Evolutionary conservation across 2,888 invertebrate genomes (phyloP).

Genomic region (Eucriotettix oculatus): DNA sequence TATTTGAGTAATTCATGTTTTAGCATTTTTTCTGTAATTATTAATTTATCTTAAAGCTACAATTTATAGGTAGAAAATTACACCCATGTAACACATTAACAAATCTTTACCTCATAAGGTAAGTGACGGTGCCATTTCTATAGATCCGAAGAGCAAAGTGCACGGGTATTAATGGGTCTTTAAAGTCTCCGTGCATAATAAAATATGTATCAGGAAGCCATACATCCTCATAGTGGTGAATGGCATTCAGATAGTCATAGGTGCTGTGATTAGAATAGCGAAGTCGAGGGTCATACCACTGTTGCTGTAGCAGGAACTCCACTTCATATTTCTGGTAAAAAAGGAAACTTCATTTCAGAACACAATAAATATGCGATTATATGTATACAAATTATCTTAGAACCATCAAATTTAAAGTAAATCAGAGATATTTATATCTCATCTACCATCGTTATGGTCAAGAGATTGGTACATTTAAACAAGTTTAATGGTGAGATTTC

Average conservation of each 20-base stretch:
- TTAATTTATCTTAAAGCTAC: neutral
- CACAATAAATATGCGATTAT: no score
- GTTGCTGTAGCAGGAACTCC: constrained; percentile 83
- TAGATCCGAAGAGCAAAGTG: constrained; percentile 85
- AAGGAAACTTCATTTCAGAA: constrained; percentile 1
- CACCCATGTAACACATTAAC: neutral
- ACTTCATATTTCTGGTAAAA: constrained; percentile 81
- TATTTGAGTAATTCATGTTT: no score
- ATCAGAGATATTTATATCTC: no score
- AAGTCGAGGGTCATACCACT: constrained; percentile 83
- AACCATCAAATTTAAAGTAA: no score
- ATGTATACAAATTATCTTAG: no score
- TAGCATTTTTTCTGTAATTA: neutral
- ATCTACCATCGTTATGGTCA: no score
- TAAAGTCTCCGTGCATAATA: constrained; percentile 93
- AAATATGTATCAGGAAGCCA: constrained; percentile 93
- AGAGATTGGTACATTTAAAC: no score
- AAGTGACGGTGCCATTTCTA: constrained; percentile 85
- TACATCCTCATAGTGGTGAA: constrained; percentile 81
- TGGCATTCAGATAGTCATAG: constrained; percentile 79
- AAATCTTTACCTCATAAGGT: constrained; percentile 62
- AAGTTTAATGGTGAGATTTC: no score
- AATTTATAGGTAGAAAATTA: neutral
- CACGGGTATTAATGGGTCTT: constrained; percentile 83
- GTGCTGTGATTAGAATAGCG: constrained; percentile 76